Conservation (phyloP, 2,113 vertebrate species). For the Notiomystis cincta region DNA sequence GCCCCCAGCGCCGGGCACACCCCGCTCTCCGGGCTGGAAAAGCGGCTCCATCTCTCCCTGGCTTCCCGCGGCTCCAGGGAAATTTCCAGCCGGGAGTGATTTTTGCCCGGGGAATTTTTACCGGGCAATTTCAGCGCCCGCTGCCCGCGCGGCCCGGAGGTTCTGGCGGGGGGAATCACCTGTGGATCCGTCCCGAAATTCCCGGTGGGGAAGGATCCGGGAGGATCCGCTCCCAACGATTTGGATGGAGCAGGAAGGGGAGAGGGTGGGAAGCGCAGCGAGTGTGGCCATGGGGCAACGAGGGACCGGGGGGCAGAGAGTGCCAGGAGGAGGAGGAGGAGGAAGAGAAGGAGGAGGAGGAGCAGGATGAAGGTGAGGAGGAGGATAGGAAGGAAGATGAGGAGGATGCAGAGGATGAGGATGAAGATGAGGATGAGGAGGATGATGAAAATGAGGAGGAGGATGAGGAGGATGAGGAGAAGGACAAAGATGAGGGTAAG, state of each 20-base stretch:
- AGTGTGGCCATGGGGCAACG: rapidly evolving
- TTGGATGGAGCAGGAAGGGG: background rate
- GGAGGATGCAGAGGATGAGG: rapidly evolving
- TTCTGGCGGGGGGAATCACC: background rate
- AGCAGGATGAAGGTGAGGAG: rapidly evolving
- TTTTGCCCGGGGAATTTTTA: no score
- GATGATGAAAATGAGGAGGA: background rate
- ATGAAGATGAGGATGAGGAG: rapidly evolving
- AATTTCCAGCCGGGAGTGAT: no score
- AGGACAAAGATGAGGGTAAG: no score
- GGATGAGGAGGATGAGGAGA: background rate
- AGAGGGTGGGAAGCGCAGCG: no score
- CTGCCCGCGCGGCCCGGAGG: no score
- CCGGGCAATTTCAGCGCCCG: rapidly evolving
- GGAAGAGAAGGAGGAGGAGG: background rate
- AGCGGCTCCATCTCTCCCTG: rapidly evolving
- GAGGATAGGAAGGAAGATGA: background rate
- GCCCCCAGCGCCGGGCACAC: rapidly evolving
- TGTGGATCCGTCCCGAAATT: background rate
- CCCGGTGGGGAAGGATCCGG: background rate
- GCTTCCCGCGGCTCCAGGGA: background rate
- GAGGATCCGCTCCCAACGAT: rapidly evolving
- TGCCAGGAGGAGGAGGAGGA: background rate
- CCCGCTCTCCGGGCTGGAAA: rapidly evolving
- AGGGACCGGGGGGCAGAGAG: no score